Evolutionary conservation across 2,888 invertebrate genomes (phyloP), one percentile per base, ranked within the genome.

Genomic region (Ormyrus labotus): DNA sequence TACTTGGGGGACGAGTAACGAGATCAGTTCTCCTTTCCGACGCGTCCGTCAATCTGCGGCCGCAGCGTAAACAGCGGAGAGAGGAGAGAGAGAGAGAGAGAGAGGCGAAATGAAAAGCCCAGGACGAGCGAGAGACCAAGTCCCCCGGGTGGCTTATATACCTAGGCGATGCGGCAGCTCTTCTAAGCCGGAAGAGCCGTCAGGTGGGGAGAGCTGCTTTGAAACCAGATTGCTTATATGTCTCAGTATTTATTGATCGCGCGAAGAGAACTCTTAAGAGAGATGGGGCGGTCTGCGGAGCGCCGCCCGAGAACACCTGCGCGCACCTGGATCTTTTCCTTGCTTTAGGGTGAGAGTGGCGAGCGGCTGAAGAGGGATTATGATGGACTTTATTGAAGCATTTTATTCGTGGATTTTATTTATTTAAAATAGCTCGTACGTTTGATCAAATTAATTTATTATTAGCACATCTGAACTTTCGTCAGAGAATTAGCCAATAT

Each of bases 11-110:
- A 19, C 19, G 19, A 19, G 74, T 60, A 67, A 67, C 67, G 74
- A 75, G 74, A 74, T 74, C 65, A 65, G 57, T 13, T 53, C 19
- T 19, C n/a, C 19, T 61, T 48, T 45, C 51, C 50, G 60, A 67
- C n/a, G 67, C 9, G 13, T 5, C 47, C 19, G 19, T 65, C 64
- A 57, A 73, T 65, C 58, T 19, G 19, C 19, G 19, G 19, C 19
- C 19, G 19, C 19, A 65, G 57, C 65, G 50, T 19, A 34, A 51
- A 45, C n/a, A 19, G 50, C 13, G 34, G 51, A 58, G 58, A 11
- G 58, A 67, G n/a, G 51, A 34, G n/a, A 34, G 10, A 13, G 60
- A 11, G 34, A 61, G 53, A 11, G 45, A 8, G 10, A n/a, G 48
- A 34, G 8, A 6, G n/a, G 47, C 61, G 45, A 34, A 45, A 19